phyloP scores from a whole-genome alignment of 2,888 invertebrate genomes.

The Plebejus anna region DNA sequence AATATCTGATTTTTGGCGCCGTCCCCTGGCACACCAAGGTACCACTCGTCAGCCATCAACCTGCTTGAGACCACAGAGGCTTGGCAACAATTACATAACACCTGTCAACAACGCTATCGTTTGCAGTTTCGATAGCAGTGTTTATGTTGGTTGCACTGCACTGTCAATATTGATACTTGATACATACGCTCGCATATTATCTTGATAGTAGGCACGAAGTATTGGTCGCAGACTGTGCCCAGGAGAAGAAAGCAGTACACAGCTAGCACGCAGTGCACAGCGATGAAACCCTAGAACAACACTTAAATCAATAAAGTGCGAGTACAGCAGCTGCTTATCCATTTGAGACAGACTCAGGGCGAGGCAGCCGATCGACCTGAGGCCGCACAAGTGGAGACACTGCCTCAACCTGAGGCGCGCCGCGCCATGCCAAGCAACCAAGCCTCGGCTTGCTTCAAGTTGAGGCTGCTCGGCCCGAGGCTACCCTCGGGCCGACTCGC shows the following conservation, averaged over 20 bases:
- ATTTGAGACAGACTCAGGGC: too few relatives aligned
- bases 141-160: background rate
- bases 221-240: slow-evolving; percentile 91
- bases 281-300: slow-evolving; percentile 80
- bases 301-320: too few relatives aligned
- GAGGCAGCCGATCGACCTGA: too few relatives aligned
- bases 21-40: background rate
- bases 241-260: slow-evolving; percentile 89
- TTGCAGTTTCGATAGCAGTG: slow-evolving; percentile 16
- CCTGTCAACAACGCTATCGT: slow-evolving; percentile 1
- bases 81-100: slow-evolving; percentile 7
- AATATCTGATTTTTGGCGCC: background rate
- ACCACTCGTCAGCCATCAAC: background rate
- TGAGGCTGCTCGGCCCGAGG: too few relatives aligned
- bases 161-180: slow-evolving; percentile 2
- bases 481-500: too few relatives aligned
- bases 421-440: too few relatives aligned
- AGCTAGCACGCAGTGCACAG: slow-evolving; percentile 81
- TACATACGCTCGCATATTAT: slow-evolving; percentile 88
- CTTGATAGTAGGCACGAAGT: slow-evolving; percentile 93
- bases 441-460: too few relatives aligned
- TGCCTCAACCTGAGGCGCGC: too few relatives aligned
- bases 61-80: slow-evolving; percentile 1
- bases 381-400: too few relatives aligned
- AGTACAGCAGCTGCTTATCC: too few relatives aligned